Evolutionary conservation across 1,140 invertebrate species (phyloP), one percentile per base, ranked within the genome.

Genomic region (Zaprionus lachaisei): DNA sequence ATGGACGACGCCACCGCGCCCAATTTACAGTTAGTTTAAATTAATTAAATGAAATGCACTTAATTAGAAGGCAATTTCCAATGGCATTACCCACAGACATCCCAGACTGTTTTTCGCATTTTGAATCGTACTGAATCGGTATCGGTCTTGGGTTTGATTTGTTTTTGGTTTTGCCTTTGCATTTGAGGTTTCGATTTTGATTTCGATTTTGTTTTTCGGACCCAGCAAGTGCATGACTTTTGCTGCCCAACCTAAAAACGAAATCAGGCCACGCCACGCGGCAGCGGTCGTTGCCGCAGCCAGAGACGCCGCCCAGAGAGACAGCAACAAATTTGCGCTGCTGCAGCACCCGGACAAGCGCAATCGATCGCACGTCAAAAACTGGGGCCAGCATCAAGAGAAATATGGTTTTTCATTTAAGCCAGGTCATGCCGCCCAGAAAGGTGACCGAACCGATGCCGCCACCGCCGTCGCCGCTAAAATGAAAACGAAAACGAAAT

Each of bases 21-120:
- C 85, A 90, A 90, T 90, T 91, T 90, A 90, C 85, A 90, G 85
- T 90, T 90, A 90, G 82, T 90, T 90, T 91, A 90, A 90, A 91
- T 90, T 90, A 90, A 90, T 90, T 90, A 90, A 90, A 80, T 83
- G 85, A 90, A 90, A 90, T 90, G 85, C 86, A 90, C 85, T 90
- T 90, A 90, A 90, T 90, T 90, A 90, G 85, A 79, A 79, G 76
- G 72, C 76, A 79, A 91, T 90, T 90, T 85, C 79, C 79, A 81
- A 76, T 77, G 71, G 83, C 61, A 86, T 56, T 56, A 67, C 47
- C 66, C 66, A 70, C 54, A 71, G 51, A 72, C 65, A 73, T 60
- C 38, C 15, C n/a, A 58, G 34, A 62, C 49, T 47, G 22, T 58
- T 14, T 28, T 28, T 67, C 31, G 63, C 47, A 68, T 61, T 73